phyloP scores from a whole-genome alignment of 2,888 invertebrate genomes.

The Cheilosia vernalis region DNA sequence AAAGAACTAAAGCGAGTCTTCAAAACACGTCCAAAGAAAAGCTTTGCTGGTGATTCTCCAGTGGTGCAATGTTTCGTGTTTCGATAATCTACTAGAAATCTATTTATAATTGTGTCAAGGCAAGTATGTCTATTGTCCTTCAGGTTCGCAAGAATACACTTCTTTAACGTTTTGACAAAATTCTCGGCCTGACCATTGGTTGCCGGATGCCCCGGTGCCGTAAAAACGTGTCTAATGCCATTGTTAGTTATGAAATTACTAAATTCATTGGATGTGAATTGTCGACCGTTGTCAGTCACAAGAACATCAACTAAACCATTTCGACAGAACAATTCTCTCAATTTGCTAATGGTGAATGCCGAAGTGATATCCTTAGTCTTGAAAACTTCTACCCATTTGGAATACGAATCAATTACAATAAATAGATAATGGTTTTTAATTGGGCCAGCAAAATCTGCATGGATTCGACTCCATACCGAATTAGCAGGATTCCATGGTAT shows the following conservation, averaged over 20 bases:
- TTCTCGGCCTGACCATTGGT: constrained; percentile 51
- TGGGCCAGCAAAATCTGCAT: too few relatives aligned
- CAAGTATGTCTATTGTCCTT: not conserved
- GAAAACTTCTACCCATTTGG: too few relatives aligned
- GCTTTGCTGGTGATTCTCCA: constrained; percentile 58
- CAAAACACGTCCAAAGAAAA: constrained; percentile 52
- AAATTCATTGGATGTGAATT: constrained; percentile 33
- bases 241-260: not conserved
- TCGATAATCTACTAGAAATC: constrained; percentile 37
- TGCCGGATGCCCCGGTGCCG: constrained; percentile 53
- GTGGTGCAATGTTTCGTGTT: constrained; percentile 29
- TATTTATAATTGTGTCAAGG: constrained; percentile 10
- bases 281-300: not conserved
- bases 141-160: not conserved
- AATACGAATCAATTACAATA: too few relatives aligned
- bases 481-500: too few relatives aligned
- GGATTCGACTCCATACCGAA: too few relatives aligned
- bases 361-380: too few relatives aligned
- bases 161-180: constrained; percentile 46
- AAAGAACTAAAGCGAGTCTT: too few relatives aligned
- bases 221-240: constrained; percentile 30
- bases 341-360: constrained; percentile 26
- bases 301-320: constrained; percentile 4
- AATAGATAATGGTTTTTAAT: too few relatives aligned
- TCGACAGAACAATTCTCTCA: constrained; percentile 48